Percentiles rank a stretch among this genome's conserved stretches.
These are phyloP conservation scores for Pharmacophagus antenor DNA, from an alignment of 2,888 invertebrate genomes.

Conservation along the genomic window DNA sequence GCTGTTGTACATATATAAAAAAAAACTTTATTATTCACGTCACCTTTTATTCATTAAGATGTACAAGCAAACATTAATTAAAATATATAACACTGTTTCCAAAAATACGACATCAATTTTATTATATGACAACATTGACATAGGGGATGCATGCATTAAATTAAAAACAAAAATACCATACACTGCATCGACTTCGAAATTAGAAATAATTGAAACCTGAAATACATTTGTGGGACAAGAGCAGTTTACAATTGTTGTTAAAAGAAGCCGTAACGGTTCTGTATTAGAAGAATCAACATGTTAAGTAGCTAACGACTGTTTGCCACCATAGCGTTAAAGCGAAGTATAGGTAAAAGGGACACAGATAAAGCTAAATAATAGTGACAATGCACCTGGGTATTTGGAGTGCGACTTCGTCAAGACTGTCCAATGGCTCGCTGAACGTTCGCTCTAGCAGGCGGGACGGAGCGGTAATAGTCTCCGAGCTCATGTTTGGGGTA, in stretches of 20 bases:
- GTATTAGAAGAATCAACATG: not conserved
- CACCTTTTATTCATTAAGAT: no score
- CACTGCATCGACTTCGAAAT: not conserved
- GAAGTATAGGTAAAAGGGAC: not conserved
- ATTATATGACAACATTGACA: not conserved
- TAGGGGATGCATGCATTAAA: not conserved
- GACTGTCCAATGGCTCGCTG: slow-evolving; percentile 91
- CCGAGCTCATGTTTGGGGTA: slow-evolving; percentile 64
- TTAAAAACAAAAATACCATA: not conserved
- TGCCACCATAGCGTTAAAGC: not conserved
- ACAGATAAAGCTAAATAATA: slow-evolving; percentile 30
- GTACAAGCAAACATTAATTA: no score
- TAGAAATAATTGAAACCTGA: slow-evolving; percentile 1
- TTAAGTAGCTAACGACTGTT: not conserved
- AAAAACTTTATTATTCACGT: no score
- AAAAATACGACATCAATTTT: not conserved
- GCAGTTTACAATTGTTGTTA: no score
- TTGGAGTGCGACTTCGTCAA: slow-evolving; percentile 94
- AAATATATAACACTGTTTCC: not conserved
- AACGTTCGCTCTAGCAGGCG: slow-evolving; percentile 92
- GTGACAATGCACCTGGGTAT: slow-evolving; percentile 89
- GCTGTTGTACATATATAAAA: no score
- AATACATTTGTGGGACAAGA: not conserved
- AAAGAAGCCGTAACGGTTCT: not conserved
- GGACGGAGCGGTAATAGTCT: slow-evolving; percentile 87